Conservation (phyloP, 2,113 vertebrate genomes). For the Acanthisitta chloris region DNA sequence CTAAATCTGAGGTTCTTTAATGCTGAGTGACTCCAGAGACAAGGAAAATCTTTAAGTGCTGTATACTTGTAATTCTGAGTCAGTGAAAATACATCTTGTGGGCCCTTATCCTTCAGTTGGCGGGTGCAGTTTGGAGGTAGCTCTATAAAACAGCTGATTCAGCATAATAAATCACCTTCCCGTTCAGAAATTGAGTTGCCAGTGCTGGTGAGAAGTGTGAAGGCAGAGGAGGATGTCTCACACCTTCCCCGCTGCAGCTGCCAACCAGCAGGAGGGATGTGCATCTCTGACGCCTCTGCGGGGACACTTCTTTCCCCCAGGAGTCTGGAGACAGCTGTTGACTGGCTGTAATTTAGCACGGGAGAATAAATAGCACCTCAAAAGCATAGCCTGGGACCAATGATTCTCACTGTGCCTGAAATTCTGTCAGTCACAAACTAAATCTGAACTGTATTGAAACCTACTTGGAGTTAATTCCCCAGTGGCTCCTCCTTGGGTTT, state of each 20-base stretch:
- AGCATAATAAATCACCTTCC: not conserved
- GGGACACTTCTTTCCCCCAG: not conserved
- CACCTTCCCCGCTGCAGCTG: rapidly evolving
- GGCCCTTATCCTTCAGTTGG: not conserved
- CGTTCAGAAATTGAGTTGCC: not conserved
- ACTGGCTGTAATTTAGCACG: not conserved
- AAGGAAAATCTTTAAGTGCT: not conserved
- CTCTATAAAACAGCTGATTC: not conserved
- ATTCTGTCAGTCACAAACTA: not conserved
- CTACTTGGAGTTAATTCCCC: not conserved
- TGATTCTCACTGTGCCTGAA: not conserved
- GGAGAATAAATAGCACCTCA: not conserved
- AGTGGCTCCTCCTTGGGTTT: not conserved
- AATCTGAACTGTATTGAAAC: not conserved
- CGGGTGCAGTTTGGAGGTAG: not conserved
- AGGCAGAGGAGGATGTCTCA: not conserved
- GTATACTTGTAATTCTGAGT: not conserved
- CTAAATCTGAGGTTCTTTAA: not conserved
- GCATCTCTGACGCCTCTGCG: not conserved
- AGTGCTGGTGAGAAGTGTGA: not conserved
- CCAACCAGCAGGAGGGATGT: rapidly evolving
- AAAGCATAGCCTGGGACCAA: not conserved
- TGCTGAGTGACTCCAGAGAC: not conserved
- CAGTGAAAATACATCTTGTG: not conserved
- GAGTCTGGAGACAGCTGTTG: not conserved